phyloP scores from a whole-genome alignment of 2,888 invertebrate genomes.

The Spodoptera picta region DNA sequence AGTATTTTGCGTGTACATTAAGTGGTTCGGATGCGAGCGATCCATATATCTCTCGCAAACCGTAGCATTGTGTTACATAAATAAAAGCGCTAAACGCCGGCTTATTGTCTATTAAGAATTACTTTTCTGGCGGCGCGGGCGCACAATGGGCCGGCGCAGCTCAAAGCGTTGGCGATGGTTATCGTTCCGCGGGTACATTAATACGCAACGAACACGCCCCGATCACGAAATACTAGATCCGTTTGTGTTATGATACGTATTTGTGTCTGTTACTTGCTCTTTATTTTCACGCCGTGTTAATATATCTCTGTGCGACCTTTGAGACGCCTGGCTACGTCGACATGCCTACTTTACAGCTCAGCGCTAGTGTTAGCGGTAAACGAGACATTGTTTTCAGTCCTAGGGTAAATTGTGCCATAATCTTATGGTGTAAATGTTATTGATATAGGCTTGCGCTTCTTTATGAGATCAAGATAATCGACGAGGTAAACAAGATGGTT shows the following conservation, averaged over 20 bases:
- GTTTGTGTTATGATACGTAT: constrained; percentile 75
- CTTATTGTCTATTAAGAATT: constrained; percentile 88
- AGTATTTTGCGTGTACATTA: constrained; percentile 49
- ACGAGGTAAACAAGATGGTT: background rate
- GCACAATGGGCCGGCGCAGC: constrained; percentile 83
- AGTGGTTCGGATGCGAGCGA: constrained; percentile 59
- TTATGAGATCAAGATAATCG: background rate
- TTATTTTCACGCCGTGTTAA: constrained; percentile 74
- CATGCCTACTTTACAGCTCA: background rate
- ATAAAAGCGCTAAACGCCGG: constrained; percentile 85
- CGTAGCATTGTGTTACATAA: constrained; percentile 83
- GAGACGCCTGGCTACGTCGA: constrained; percentile 22
- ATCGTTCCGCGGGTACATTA: constrained; percentile 80
- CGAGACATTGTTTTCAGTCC: constrained; percentile 50
- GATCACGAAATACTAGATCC: constrained; percentile 85
- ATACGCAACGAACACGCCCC: constrained; percentile 85
- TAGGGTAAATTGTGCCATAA: constrained; percentile 29
- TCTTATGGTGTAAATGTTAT: constrained; percentile 13
- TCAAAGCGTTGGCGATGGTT: constrained; percentile 81
- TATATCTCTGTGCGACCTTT: constrained; percentile 58
- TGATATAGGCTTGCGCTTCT: background rate
- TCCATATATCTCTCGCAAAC: constrained; percentile 78
- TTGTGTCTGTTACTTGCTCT: constrained; percentile 66
- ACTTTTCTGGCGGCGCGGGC: constrained; percentile 81
- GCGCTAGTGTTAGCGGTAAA: constrained; percentile 30